These are phyloP conservation scores for Gallinago stenura DNA, from an alignment of 2,797 vertebrate genomes.

Conservation along the genomic window DNA sequence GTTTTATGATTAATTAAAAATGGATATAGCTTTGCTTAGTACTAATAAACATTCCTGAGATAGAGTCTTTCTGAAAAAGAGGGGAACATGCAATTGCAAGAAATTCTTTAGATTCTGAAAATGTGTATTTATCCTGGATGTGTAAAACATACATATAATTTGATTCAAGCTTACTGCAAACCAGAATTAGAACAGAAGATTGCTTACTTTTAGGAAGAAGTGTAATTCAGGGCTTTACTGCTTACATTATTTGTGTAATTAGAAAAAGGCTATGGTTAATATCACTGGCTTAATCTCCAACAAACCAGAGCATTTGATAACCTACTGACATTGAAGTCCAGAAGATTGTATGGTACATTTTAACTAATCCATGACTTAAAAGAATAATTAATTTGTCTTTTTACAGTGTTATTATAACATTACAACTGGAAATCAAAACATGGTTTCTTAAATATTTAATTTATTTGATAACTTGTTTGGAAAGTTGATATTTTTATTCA, in stretches of 20 bases:
- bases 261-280: slow-evolving; percentile 46
- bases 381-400: slow-evolving; percentile 16
- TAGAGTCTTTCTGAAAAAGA: neutral
- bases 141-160: slow-evolving; percentile 49
- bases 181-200: slow-evolving; percentile 63
- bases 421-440: neutral
- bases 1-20: slow-evolving; percentile 12
- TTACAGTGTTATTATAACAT: neutral
- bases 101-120: slow-evolving; percentile 20
- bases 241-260: slow-evolving; percentile 62
- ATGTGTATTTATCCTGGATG: slow-evolving; percentile 30
- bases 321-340: slow-evolving; percentile 4
- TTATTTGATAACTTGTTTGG: neutral
- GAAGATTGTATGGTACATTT: neutral
- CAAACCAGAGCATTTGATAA: slow-evolving; percentile 17
- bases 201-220: slow-evolving; percentile 59
- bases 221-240: slow-evolving; percentile 69
- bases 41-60: neutral
- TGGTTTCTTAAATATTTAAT: neutral
- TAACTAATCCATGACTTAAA: neutral
- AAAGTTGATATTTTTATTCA: neutral
- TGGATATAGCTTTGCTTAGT: neutral
- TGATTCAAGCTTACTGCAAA: slow-evolving; percentile 27
- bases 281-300: slow-evolving; percentile 48
- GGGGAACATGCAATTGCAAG: neutral